Percentiles rank a stretch among this genome's conserved stretches.
phyloP scores from a whole-genome alignment of 2,888 invertebrate genomes.

The Glyphotaelius pellucidus region DNA sequence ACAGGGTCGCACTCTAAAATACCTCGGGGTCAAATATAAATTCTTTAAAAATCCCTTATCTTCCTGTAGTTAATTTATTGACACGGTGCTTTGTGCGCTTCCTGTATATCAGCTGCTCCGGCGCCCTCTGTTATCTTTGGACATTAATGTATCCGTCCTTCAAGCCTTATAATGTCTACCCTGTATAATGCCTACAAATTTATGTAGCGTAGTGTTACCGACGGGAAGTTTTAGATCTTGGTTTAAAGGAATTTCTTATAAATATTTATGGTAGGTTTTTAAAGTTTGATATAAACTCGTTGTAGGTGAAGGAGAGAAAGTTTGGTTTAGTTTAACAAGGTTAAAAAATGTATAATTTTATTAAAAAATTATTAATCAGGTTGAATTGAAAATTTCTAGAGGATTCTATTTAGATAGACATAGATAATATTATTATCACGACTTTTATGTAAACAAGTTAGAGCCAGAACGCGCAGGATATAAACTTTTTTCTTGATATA shows the following conservation, averaged over 20 bases:
- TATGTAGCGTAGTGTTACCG: neutral
- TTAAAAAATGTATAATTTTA: neutral
- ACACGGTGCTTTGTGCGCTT: neutral
- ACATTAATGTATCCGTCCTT: conserved; percentile 46
- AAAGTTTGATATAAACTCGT: neutral
- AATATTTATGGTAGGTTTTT: neutral
- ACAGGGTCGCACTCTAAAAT: conserved; percentile 3
- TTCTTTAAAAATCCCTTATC: conserved; percentile 33
- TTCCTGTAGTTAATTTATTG: conserved; percentile 35
- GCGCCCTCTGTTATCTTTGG: conserved; percentile 33
- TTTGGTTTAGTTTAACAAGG: no score
- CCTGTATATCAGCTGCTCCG: conserved; percentile 21
- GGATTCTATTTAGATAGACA: no score
- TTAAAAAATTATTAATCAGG: no score
- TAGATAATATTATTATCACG: no score
- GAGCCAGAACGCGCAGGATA: no score
- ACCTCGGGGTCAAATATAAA: neutral
- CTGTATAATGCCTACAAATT: conserved; percentile 39
- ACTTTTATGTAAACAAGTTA: no score
- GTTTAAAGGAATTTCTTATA: neutral
- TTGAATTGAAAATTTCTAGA: no score
- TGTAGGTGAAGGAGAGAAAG: neutral
- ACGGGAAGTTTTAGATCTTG: neutral
- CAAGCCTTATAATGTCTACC: conserved; percentile 30
- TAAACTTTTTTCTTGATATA: no score